These are phyloP conservation scores for Drosophila athabasca DNA, from an alignment of 1,140 invertebrate species.

Conservation along the genomic window DNA sequence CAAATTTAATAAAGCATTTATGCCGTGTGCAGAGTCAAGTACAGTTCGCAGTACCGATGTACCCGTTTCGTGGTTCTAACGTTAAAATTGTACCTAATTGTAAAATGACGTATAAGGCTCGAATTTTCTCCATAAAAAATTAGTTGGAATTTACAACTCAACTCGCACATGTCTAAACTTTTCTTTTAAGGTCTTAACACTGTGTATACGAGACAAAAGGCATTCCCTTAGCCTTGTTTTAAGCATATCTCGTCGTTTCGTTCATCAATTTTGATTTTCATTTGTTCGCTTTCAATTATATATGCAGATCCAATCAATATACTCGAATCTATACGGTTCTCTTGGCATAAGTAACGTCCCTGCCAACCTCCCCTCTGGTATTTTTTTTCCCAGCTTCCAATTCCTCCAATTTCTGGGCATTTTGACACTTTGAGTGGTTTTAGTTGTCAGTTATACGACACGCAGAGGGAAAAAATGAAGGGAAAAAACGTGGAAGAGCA, in stretches of 20 bases:
- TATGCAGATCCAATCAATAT: constrained; percentile 67
- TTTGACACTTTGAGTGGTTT: constrained; percentile 73
- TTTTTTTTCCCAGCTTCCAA: not conserved
- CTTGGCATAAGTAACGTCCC: constrained; percentile 6
- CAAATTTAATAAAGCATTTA: not conserved
- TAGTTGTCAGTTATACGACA: constrained; percentile 55
- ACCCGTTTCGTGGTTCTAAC: no score
- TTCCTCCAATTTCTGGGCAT: constrained; percentile 27
- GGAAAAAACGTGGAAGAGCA: constrained; percentile 28
- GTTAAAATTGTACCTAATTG: no score
- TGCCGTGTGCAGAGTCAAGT: no score
- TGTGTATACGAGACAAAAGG: no score
- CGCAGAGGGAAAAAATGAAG: constrained; percentile 1
- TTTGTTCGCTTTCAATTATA: constrained; percentile 55
- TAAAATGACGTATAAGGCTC: no score
- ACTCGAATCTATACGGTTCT: constrained; percentile 8
- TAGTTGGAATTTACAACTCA: no score
- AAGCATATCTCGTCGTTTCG: not conserved
- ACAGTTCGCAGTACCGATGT: no score
- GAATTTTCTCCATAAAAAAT: no score
- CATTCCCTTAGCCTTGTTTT: no score
- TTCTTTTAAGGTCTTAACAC: no score
- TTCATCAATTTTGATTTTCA: constrained; percentile 38
- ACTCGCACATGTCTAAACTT: no score
- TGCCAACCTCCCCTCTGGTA: not conserved